Conservation (phyloP, 53 echinoderm and acorn worm species). For the Temnopleurus reevesii region DNA sequence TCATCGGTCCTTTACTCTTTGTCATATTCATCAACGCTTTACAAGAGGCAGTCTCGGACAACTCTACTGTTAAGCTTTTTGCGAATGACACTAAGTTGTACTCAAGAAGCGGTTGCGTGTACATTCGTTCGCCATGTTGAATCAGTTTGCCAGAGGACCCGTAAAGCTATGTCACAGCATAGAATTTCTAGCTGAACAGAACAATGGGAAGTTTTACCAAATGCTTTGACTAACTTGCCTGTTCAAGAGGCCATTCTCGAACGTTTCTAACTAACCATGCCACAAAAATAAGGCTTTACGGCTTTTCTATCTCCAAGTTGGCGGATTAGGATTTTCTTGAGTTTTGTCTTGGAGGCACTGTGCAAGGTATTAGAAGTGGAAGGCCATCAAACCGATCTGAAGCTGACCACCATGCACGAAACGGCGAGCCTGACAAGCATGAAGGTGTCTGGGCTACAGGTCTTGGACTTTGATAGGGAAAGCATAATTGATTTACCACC, state of each 20-base stretch:
- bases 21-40: background rate
- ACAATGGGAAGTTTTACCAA: too few species aligned
- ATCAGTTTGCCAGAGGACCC: too few species aligned
- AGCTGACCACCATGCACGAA: background rate
- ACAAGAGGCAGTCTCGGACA: background rate
- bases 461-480: conserved; percentile 19
- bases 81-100: background rate
- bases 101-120: too few species aligned
- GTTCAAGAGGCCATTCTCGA: too few species aligned
- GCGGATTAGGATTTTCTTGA: too few species aligned
- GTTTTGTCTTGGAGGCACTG: background rate
- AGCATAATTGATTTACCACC: conserved; percentile 31
- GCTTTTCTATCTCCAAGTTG: too few species aligned
- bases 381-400: background rate
- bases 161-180: too few species aligned
- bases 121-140: too few species aligned
- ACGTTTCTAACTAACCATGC: too few species aligned
- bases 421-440: background rate
- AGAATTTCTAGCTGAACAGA: too few species aligned
- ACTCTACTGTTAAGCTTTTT: background rate
- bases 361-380: background rate
- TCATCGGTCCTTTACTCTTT: background rate
- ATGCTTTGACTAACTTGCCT: too few species aligned
- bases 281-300: too few species aligned
- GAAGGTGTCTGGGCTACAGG: conserved; percentile 46